Conservation (phyloP, 2,797 vertebrate species). For the Microhierax caerulescens region DNA sequence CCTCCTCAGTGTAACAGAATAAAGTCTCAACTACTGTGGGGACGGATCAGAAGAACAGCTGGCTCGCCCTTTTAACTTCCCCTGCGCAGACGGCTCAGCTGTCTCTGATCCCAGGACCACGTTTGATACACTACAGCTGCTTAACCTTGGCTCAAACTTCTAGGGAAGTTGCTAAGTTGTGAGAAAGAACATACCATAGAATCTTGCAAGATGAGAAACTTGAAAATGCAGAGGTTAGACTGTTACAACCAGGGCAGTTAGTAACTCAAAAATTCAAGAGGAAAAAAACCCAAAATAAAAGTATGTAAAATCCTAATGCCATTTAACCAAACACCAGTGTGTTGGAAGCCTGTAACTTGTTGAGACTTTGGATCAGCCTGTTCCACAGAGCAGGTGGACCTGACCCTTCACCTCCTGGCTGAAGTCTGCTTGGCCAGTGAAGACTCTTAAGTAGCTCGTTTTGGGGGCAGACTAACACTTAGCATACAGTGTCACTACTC, state of each 20-base stretch:
- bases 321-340: background rate
- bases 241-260: background rate
- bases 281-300: background rate
- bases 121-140: background rate
- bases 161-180: background rate
- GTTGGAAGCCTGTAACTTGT: background rate
- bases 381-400: background rate
- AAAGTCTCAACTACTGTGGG: background rate
- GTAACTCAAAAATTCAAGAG: background rate
- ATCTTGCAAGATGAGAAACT: background rate
- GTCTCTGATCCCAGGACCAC: background rate
- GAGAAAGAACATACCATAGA: background rate
- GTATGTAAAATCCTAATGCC: background rate
- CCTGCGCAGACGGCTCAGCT: background rate
- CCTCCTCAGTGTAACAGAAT: background rate
- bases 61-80: fast-evolving
- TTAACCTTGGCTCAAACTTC: background rate
- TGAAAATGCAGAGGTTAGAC: background rate
- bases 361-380: background rate
- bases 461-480: fast-evolving
- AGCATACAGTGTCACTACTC: background rate
- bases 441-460: background rate
- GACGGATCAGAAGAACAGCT: background rate
- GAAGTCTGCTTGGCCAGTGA: background rate
- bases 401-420: background rate